Conservation (phyloP, 2,888 invertebrate genomes). For the Eupithecia dodoneata region DNA sequence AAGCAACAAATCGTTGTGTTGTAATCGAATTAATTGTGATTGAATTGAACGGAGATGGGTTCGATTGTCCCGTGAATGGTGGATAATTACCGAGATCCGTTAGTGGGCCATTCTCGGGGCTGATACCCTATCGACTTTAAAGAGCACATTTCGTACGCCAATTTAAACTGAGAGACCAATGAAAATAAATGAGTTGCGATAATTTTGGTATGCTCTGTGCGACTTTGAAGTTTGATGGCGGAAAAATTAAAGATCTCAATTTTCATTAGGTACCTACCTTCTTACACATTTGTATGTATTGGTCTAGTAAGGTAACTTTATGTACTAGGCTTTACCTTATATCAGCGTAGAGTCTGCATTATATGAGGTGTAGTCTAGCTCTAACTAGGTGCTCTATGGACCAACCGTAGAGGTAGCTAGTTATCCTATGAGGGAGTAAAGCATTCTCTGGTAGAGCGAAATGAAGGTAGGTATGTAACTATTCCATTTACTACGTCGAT, state of each 20-base stretch:
- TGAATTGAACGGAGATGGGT: slow-evolving; percentile 57
- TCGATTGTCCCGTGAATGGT: slow-evolving; percentile 60
- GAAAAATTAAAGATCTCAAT: background rate
- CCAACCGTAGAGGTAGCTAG: background rate
- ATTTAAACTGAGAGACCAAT: slow-evolving; percentile 21
- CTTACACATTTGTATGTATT: background rate
- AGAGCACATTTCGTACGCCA: slow-evolving; percentile 31
- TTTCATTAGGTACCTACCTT: background rate
- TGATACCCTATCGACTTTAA: slow-evolving; percentile 51
- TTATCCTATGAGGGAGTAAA: background rate
- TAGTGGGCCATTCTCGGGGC: slow-evolving; percentile 51
- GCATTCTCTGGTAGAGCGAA: background rate
- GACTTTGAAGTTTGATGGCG: background rate
- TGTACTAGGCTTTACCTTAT: background rate
- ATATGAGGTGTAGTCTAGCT: background rate
- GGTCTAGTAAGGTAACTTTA: background rate
- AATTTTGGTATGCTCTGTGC: background rate
- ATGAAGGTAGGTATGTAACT: background rate
- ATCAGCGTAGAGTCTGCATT: background rate
- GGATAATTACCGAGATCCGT: slow-evolving; percentile 59
- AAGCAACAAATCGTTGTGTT: slow-evolving; percentile 78
- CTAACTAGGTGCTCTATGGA: background rate
- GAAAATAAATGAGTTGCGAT: slow-evolving; percentile 10
- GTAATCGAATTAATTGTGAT: slow-evolving; percentile 70
- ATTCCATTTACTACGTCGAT: background rate